Conservation (phyloP, 2,797 vertebrate genomes). For the Poliocrania exsul region DNA sequence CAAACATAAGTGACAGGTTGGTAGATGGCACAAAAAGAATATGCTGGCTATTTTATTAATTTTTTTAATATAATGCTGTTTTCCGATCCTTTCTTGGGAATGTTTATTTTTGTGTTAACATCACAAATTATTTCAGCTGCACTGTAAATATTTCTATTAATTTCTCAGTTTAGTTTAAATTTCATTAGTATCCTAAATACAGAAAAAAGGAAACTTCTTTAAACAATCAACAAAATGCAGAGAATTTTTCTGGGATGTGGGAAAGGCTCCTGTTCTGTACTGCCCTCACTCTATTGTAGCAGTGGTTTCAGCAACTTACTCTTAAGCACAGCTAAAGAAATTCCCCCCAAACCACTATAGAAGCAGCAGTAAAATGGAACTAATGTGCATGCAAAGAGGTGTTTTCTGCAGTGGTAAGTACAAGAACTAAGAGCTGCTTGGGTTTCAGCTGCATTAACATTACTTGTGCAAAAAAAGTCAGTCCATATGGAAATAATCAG, state of each 20-base stretch:
- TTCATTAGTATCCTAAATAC: neutral
- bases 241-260: neutral
- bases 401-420: neutral
- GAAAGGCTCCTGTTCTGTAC: neutral
- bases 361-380: neutral
- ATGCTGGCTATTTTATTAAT: neutral
- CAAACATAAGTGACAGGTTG: constrained; percentile 17
- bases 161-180: constrained; percentile 27
- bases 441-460: neutral
- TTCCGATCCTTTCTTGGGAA: constrained; percentile 22
- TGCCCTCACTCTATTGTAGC: neutral
- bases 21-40: neutral
- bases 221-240: neutral
- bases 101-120: constrained; percentile 1
- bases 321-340: neutral
- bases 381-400: neutral
- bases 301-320: neutral
- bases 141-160: constrained; percentile 27
- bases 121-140: neutral
- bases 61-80: neutral
- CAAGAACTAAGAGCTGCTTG: neutral
- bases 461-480: neutral
- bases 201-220: neutral
- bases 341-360: neutral
- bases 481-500: constrained; percentile 29